Percentiles rank a stretch among this genome's conserved stretches.
phyloP scores from a whole-genome alignment of 2,797 vertebrate genomes.

The Acanthiza pusilla region DNA sequence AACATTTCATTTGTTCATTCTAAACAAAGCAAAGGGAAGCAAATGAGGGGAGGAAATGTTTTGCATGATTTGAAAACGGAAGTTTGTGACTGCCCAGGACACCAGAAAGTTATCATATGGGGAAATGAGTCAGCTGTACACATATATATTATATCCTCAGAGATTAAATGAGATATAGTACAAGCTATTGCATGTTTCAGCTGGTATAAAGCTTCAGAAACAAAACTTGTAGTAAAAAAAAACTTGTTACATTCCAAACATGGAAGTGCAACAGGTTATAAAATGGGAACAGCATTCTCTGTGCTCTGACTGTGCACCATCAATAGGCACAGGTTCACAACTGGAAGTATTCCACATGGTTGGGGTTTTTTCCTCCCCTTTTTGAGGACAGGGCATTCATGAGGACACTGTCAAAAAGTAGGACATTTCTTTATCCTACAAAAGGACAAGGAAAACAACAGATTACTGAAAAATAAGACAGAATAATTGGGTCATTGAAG shows the following conservation, averaged over 20 bases:
- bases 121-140: background rate
- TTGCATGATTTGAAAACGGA: background rate
- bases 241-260: background rate
- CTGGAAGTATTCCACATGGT: background rate
- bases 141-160: background rate
- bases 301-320: background rate
- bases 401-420: conserved; percentile 10
- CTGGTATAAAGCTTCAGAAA: background rate
- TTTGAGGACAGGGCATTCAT: background rate
- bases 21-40: background rate
- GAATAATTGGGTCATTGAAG: conserved; percentile 38
- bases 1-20: background rate
- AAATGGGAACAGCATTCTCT: background rate
- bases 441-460: conserved; percentile 31
- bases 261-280: background rate
- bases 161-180: background rate
- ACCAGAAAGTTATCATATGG: background rate
- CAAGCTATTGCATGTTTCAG: background rate
- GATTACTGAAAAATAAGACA: conserved; percentile 42
- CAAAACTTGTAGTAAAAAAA: background rate
- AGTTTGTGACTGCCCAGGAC: background rate
- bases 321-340: background rate
- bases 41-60: background rate
- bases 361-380: background rate
- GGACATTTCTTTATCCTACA: background rate